Base-by-base conservation (phyloP, 1,140 invertebrate species). In the Sycophaga agraensis region DNA sequence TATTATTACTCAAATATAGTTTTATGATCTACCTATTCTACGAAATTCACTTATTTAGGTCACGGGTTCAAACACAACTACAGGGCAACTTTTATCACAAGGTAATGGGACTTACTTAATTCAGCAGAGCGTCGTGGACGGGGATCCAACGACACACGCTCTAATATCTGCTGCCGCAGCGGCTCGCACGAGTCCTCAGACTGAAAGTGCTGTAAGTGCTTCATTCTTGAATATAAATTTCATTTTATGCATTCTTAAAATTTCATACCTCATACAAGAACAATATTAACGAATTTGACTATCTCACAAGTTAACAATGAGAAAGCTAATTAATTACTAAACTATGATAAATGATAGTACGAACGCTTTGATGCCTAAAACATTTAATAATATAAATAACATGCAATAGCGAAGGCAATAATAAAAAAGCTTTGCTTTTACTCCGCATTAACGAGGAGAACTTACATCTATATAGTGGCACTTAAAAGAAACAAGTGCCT, bases 161-260 rank as follows among this genome's bases (percentile, higher is more conserved):
- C 80, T 87, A 19, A 84, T 87, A 71, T 79, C 85, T 9, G 85
- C 83, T 34, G 69, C 77, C 4, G 69, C 77, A 4, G 73, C 84
- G 16, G 85, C 86, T 28, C 83, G 88, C 45, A 83, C 87, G 2
- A 91, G 90, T 69, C 90, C 90, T 16, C 90, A 91, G 69, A 90
- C 89, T 43, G 88, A 89, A 69, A 84, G 80, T 58, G 82, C 82
- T 57, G 81, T 83, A 73, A 75, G 80, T 79, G 64, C 43, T 4
- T 46, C n/a, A n/a, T n/a, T n/a, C n/a, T n/a, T n/a, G n/a, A n/a
- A n/a, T n/a, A n/a, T n/a, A n/a, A 43, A 17, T 43, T 40, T 35
- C 48, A 50, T 50, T n/a, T 2, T 48, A 21, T 7, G 46, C 26
- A 39, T 39, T 6, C 35, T 1, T 48, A 2, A 8, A 48, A 48